Evolutionary conservation across 2,113 vertebrate genomes (phyloP).

Genomic region (Oreochromis aureus): DNA sequence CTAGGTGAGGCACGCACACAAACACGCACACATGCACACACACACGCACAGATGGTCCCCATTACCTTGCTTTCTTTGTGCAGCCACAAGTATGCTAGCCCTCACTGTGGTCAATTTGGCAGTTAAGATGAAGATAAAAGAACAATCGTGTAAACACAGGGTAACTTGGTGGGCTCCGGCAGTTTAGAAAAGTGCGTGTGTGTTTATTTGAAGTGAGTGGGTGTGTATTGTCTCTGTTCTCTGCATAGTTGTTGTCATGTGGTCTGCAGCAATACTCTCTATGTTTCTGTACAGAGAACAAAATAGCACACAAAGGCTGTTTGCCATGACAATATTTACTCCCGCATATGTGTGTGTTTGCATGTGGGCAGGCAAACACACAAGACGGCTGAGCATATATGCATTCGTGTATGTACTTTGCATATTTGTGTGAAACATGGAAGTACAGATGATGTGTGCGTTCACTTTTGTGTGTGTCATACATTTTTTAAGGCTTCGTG

Average conservation of each 20-base stretch:
- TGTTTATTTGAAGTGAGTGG: constrained; percentile 15
- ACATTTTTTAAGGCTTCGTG: constrained; percentile 69
- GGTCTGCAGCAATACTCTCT: neutral
- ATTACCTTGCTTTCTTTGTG: constrained; percentile 65
- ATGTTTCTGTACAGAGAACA: neutral
- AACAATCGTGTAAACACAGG: constrained; percentile 48
- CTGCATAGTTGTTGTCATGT: constrained; percentile 4
- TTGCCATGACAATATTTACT: neutral
- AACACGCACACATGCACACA: rapidly evolving
- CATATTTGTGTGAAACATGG: neutral
- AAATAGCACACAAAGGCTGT: neutral
- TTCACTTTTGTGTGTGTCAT: neutral
- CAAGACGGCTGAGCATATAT: neutral
- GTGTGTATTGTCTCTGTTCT: constrained; percentile 22
- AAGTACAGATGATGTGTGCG: neutral
- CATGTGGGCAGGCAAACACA: neutral
- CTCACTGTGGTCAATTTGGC: constrained; percentile 57
- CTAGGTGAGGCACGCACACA: constrained; percentile 74
- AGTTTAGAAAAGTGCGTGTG: constrained; percentile 35
- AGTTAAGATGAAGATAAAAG: constrained; percentile 58
- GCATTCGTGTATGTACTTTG: neutral
- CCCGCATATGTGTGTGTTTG: neutral
- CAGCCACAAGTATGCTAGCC: constrained; percentile 56
- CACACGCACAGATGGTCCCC: constrained; percentile 41
- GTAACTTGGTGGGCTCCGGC: constrained; percentile 18